Conservation (phyloP, 2,888 invertebrate species). For the Chaetoderma sp. region DNA sequence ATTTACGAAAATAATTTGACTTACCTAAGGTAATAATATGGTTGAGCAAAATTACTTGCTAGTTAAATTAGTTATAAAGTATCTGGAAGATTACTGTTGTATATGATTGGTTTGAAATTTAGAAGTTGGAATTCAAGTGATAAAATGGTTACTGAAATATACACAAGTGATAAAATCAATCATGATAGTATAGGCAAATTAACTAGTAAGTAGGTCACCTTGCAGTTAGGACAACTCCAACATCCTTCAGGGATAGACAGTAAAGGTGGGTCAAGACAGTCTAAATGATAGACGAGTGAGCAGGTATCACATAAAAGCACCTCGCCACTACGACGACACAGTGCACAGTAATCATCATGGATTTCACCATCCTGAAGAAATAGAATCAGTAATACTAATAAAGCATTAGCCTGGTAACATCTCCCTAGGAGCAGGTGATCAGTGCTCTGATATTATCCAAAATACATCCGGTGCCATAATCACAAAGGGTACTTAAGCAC, state of each 20-base stretch:
- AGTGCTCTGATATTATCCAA: too few relatives aligned
- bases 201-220: conserved; percentile 44
- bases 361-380: conserved; percentile 36
- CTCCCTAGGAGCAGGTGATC: too few relatives aligned
- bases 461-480: too few relatives aligned
- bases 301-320: conserved; percentile 57
- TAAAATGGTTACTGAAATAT: too few relatives aligned
- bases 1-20: neutral
- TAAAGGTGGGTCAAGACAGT: conserved; percentile 51
- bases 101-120: too few relatives aligned
- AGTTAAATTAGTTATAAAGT: too few relatives aligned
- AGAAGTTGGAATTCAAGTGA: too few relatives aligned
- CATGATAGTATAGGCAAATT: neutral
- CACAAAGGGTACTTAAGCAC: too few relatives aligned
- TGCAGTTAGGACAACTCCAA: conserved; percentile 64
- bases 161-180: neutral
- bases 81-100: too few relatives aligned
- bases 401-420: neutral
- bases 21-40: neutral
- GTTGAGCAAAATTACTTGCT: neutral
- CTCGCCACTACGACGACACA: conserved; percentile 50
- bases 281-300: conserved; percentile 50
- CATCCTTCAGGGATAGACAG: conserved; percentile 44
- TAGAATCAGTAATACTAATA: neutral
- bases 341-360: conserved; percentile 52